Conservation (phyloP, 2,888 invertebrate species). For the Dysmachus trigonus region DNA sequence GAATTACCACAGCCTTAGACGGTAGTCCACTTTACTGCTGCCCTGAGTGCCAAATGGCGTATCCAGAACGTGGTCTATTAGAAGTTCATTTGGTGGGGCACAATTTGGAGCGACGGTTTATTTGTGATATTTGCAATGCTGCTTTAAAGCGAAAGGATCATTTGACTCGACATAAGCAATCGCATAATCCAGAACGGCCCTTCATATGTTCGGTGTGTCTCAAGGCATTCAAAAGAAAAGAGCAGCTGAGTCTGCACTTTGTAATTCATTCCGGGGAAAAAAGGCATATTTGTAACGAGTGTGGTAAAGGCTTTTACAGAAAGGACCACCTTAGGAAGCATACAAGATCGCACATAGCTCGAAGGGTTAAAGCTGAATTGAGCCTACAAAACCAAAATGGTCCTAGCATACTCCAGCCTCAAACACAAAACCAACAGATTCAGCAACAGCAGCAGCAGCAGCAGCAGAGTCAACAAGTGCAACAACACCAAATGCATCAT, state of each 20-base stretch:
- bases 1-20: conserved; percentile 80
- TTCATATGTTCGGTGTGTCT: conserved; percentile 87
- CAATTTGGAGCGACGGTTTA: conserved; percentile 83
- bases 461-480: conserved; percentile 58
- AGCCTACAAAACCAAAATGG: conserved; percentile 63
- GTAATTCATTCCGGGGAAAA: conserved; percentile 91
- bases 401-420: conserved; percentile 61
- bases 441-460: conserved; percentile 51
- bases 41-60: conserved; percentile 89
- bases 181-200: conserved; percentile 87
- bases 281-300: conserved; percentile 84
- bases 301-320: conserved; percentile 87
- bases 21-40: conserved; percentile 87
- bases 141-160: conserved; percentile 89
- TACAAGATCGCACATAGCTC: conserved; percentile 83
- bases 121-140: conserved; percentile 90
- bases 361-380: conserved; percentile 79
- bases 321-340: conserved; percentile 88
- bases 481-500: conserved; percentile 67
- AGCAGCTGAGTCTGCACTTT: conserved; percentile 86
- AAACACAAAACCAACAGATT: conserved; percentile 51
- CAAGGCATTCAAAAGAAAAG: conserved; percentile 88
- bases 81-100: conserved; percentile 87
- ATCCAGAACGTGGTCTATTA: conserved; percentile 82
- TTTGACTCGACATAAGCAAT: conserved; percentile 85